Evolutionary conservation across 2,888 invertebrate genomes (phyloP).

Genomic region (Byasa hedistus): DNA sequence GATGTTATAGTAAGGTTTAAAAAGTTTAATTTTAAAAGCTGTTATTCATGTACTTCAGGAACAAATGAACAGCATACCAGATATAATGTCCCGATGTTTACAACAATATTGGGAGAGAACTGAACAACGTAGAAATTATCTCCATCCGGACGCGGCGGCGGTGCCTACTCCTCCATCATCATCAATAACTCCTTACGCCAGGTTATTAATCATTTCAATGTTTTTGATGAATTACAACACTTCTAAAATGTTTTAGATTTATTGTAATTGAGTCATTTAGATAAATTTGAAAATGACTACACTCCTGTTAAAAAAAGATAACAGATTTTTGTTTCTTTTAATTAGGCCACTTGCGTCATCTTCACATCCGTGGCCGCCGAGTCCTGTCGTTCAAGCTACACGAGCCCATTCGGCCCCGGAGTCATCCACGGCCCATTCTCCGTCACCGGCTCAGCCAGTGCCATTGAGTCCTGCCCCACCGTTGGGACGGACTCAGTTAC

Average conservation of each 20-base stretch:
- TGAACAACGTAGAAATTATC: constrained; percentile 90
- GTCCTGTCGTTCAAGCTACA: constrained; percentile 86
- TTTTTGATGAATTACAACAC: no score
- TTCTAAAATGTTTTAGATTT: neutral
- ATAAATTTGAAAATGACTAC: neutral
- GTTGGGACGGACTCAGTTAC: constrained; percentile 66
- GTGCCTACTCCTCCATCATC: constrained; percentile 77
- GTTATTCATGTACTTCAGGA: constrained; percentile 71
- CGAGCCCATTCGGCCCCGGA: constrained; percentile 87
- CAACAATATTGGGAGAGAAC: constrained; percentile 89
- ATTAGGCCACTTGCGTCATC: constrained; percentile 78
- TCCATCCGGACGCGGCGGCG: constrained; percentile 93
- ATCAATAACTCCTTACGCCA: constrained; percentile 80
- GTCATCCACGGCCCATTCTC: constrained; percentile 70
- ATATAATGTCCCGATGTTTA: constrained; percentile 87
- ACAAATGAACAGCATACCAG: constrained; percentile 91
- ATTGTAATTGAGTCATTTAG: neutral
- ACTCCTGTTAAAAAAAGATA: neutral
- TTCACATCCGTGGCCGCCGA: constrained; percentile 89
- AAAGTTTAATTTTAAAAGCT: no score
- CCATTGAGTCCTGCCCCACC: constrained; percentile 67
- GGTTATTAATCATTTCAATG: constrained; percentile 54
- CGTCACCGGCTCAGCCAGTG: constrained; percentile 74
- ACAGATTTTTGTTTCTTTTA: neutral
- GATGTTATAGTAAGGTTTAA: no score